These are phyloP conservation scores for Holothuria leucospilota DNA, from an alignment of 53 echinoderm and acorn worm species.

Conservation along the genomic window DNA sequence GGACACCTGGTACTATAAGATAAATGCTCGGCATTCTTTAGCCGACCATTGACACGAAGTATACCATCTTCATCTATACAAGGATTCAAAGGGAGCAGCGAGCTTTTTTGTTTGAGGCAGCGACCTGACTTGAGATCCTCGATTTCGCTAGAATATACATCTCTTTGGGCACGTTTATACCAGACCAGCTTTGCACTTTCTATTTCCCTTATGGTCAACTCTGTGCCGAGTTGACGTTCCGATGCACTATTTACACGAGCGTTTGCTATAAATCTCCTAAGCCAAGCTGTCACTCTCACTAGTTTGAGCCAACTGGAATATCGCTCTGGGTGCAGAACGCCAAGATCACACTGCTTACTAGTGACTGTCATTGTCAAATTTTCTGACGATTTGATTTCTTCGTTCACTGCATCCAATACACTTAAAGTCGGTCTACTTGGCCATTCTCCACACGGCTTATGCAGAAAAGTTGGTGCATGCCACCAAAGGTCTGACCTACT, in stretches of 20 bases:
- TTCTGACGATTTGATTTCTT: background rate
- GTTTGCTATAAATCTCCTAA: background rate
- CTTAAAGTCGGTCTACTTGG: background rate
- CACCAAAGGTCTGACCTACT: background rate
- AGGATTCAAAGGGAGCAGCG: background rate
- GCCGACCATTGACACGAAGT: background rate
- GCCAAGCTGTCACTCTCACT: background rate
- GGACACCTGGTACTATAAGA: constrained; percentile 8
- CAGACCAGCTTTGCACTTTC: background rate
- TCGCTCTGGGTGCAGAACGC: background rate
- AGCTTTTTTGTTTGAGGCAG: background rate
- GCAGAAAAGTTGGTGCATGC: constrained; percentile 3
- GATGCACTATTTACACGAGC: background rate
- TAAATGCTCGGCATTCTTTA: background rate
- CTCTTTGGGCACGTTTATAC: background rate
- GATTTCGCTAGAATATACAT: background rate
- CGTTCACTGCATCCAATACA: background rate
- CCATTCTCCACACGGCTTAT: background rate
- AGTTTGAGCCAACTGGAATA: constrained; percentile 4
- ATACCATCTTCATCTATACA: background rate
- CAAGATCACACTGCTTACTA: background rate
- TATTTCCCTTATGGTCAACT: background rate
- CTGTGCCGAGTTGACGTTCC: background rate
- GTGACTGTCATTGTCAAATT: background rate
- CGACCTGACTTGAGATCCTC: background rate